These are phyloP conservation scores for Cataglyphis rosenhaueri DNA, from an alignment of 2,888 invertebrate genomes.

Conservation along the genomic window DNA sequence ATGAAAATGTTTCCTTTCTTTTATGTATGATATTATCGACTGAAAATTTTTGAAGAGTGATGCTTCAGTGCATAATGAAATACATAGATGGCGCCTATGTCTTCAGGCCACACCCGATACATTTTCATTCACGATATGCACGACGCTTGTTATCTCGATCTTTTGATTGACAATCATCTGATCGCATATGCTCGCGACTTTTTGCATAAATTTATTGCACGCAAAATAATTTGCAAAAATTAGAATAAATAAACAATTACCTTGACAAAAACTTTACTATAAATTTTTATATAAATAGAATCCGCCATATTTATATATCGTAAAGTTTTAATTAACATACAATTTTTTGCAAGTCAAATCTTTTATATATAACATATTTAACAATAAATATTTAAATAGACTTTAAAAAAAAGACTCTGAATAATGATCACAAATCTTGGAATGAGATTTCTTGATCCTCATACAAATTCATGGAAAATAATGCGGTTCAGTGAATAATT, in stretches of 20 bases:
- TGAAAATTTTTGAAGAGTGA: slow-evolving; percentile 7
- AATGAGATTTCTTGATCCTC: neutral
- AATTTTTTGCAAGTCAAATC: neutral
- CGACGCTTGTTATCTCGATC: slow-evolving; percentile 42
- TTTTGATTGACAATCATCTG: slow-evolving; percentile 71
- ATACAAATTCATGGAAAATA: slow-evolving; percentile 8
- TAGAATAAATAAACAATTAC: neutral
- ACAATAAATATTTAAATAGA: neutral
- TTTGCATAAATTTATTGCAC: slow-evolving; percentile 72
- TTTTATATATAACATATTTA: neutral
- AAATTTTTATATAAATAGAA: neutral
- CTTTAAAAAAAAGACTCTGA: neutral
- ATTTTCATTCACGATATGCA: slow-evolving; percentile 65
- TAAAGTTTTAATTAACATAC: slow-evolving; percentile 12
- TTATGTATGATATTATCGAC: slow-evolving; percentile 35
- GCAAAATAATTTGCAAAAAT: neutral
- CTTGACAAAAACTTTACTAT: neutral
- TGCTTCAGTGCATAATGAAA: slow-evolving; percentile 23
- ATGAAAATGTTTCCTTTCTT: neutral
- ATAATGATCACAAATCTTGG: neutral
- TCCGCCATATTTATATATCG: neutral
- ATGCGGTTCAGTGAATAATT: slow-evolving; percentile 2
- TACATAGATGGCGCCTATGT: slow-evolving; percentile 79
- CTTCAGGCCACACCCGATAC: slow-evolving; percentile 82
- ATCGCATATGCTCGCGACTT: slow-evolving; percentile 78